Conservation (phyloP, 2,888 invertebrate genomes). For the Ceramica pisi region DNA sequence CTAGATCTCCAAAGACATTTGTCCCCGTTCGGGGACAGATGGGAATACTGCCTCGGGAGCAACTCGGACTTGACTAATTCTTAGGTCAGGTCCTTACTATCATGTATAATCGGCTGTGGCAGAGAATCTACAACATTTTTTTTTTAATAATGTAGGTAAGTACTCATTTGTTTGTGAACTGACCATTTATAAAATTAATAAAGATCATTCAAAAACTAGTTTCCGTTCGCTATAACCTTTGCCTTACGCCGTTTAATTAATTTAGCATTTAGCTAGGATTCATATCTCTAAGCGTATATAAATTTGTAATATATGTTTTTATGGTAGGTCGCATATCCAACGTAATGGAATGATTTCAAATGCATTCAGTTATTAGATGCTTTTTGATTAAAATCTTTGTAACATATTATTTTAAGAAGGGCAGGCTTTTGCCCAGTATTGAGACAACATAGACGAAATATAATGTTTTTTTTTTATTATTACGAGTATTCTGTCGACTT, state of each 20-base stretch:
- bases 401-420: too few relatives aligned
- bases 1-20: too few relatives aligned
- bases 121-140: background rate
- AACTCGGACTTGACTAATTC: too few relatives aligned
- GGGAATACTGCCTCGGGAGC: too few relatives aligned
- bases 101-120: too few relatives aligned
- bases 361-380: constrained; percentile 30
- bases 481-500: background rate
- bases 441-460: background rate
- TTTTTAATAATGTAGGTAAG: constrained; percentile 7
- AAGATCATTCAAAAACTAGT: background rate
- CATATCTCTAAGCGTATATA: constrained; percentile 37
- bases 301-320: constrained; percentile 28
- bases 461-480: background rate
- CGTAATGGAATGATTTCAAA: constrained; percentile 59
- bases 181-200: background rate
- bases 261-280: constrained; percentile 17
- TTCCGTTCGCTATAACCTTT: constrained; percentile 28
- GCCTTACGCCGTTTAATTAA: constrained; percentile 19
- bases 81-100: too few relatives aligned
- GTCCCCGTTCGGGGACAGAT: too few relatives aligned
- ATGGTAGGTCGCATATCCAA: constrained; percentile 22
- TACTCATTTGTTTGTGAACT: background rate
- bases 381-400: background rate
- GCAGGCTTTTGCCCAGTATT: too few relatives aligned